Evolutionary conservation across 2,888 invertebrate species (phyloP), one percentile per base, ranked within the genome.

Genomic region (Drosophila niveifrons): DNA sequence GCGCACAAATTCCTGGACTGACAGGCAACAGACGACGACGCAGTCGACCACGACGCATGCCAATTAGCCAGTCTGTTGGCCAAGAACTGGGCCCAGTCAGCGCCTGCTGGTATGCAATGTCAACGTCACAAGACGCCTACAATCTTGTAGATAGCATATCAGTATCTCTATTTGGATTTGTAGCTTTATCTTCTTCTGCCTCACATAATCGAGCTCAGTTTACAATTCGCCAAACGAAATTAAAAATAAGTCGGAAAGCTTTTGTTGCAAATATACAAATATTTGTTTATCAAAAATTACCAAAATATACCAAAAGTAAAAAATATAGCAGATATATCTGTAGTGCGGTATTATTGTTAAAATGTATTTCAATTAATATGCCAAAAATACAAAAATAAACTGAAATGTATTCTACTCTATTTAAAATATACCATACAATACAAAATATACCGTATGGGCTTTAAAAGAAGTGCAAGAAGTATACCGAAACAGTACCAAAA

Each of bases 1-100:
- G 88, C 67, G 48, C 78, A 85, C 66, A 78, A 82, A 85, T 88
- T 80, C 86, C 83, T 85, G 75, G 72, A 48, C 80, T 85, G 83
- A 82, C 85, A 83, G 86, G 85, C 85, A 65, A 72, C 82, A 77
- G 87, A 67, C 78, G 61, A 73, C 78, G 11, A 34, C 55, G 29
- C 51, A 44, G 48, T 4, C 59, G 36, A 64, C 62, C 39, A 46
- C 51, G 47, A 76, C 84, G 82, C 82, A 82, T 82, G 87, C 82
- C 82, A 82, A 82, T 87, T 81, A 82, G 82, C 71, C 82, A 36
- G 41, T 53, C 78, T 46, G 51, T 39, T 55, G 62, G 63, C 63
- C 57, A 39, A 39, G 55, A 51, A 52, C 68, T 39, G 44, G 44
- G 43, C 46, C 7, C 17, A 55, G 50, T 23, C 57, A 62, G 36